Evolutionary conservation across 1,140 invertebrate species (phyloP).

Genomic region (Ladona fulva): DNA sequence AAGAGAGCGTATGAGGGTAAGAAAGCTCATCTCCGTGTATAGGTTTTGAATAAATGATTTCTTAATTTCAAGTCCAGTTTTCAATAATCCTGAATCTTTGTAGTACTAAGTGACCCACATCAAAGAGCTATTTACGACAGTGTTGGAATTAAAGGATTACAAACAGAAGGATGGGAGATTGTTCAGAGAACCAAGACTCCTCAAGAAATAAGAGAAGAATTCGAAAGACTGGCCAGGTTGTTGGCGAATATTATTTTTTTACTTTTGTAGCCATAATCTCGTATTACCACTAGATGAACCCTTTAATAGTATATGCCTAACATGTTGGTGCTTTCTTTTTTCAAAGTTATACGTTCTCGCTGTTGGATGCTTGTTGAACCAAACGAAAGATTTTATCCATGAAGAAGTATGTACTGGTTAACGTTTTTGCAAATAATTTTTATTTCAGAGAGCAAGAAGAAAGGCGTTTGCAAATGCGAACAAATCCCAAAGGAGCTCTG

Average conservation of each 20-base stretch:
- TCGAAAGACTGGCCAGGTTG: conserved; percentile 65
- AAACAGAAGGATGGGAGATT: conserved; percentile 88
- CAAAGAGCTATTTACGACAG: conserved; percentile 73
- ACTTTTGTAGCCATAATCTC: conserved; percentile 3
- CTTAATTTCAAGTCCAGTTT: conserved; percentile 34
- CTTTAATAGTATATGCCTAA: no score
- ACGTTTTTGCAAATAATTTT: no score
- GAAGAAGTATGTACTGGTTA: no score
- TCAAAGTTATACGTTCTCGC: no score
- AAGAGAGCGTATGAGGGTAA: conserved; percentile 89
- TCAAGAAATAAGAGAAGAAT: conserved; percentile 88
- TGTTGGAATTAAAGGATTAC: conserved; percentile 65
- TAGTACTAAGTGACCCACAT: conserved; percentile 68
- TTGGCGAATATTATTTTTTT: neutral
- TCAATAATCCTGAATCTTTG: conserved; percentile 20
- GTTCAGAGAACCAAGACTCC: conserved; percentile 83
- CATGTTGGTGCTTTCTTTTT: no score
- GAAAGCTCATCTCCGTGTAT: neutral
- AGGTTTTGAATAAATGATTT: conserved; percentile 16
- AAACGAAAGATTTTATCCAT: no score
- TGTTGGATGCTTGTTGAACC: no score
- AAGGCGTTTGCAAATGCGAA: conserved; percentile 69
- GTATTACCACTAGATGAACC: no score
- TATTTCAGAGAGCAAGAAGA: conserved; percentile 62
- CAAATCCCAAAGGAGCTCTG: conserved; percentile 82